phyloP scores from a whole-genome alignment of 2,888 invertebrate species.

The Melanargia galathea region DNA sequence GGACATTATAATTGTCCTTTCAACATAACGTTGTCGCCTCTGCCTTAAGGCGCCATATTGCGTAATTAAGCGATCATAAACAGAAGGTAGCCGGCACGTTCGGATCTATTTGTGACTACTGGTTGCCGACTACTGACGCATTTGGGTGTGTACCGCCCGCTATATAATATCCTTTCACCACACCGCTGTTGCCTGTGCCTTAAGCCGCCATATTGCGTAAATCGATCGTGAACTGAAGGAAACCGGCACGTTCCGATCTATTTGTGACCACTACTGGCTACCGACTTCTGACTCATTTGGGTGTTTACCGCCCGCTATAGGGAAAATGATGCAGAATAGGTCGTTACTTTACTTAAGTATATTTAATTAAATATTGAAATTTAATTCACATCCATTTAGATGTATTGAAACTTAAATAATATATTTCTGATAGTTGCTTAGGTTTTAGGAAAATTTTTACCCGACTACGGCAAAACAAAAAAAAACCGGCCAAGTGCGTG shows the following conservation, averaged over 20 bases:
- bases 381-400: too few species aligned
- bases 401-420: too few species aligned
- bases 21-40: not conserved
- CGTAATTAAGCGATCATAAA: constrained; percentile 15
- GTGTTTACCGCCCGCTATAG: constrained; percentile 14
- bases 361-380: too few species aligned
- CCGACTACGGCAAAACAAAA: too few species aligned
- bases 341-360: not conserved
- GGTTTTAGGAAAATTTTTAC: too few species aligned
- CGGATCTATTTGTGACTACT: constrained; percentile 25
- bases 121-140: constrained; percentile 2
- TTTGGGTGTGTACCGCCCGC: constrained; percentile 16
- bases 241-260: constrained; percentile 27
- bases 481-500: too few species aligned
- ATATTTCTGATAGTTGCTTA: too few species aligned
- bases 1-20: not conserved
- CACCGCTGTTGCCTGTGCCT: not conserved
- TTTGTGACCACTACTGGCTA: constrained; percentile 14
- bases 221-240: constrained; percentile 19
- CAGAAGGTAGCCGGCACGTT: constrained; percentile 25
- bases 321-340: constrained; percentile 10
- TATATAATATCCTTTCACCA: not conserved
- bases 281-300: constrained; percentile 16
- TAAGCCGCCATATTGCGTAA: constrained; percentile 7
- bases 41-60: not conserved